phyloP scores from a whole-genome alignment of 2,113 vertebrate species.

The Eleginops maclovinus region DNA sequence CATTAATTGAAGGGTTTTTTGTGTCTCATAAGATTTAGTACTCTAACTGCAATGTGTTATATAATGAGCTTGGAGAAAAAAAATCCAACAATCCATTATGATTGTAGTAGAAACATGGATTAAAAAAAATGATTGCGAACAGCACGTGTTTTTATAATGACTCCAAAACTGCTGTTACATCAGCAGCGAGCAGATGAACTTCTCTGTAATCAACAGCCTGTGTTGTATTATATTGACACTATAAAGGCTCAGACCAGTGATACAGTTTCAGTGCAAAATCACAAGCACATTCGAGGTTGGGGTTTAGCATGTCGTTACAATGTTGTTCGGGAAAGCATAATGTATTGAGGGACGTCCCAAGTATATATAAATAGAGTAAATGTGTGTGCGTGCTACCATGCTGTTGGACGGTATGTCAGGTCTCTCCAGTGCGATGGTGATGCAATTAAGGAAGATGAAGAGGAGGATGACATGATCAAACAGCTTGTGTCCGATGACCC shows the following conservation, averaged over 20 bases:
- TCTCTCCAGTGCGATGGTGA: constrained; percentile 96
- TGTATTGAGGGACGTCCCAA: constrained; percentile 3
- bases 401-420: constrained; percentile 94
- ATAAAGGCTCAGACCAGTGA: not conserved
- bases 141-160: constrained; percentile 19
- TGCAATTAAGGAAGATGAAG: constrained; percentile 98
- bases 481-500: constrained; percentile 94
- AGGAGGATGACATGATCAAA: constrained; percentile 95
- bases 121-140: constrained; percentile 39
- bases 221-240: not conserved
- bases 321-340: not conserved
- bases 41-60: constrained; percentile 25
- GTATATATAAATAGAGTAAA: not conserved
- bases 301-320: not conserved
- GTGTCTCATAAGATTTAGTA: constrained; percentile 19
- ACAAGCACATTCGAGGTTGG: not conserved
- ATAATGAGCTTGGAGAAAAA: constrained; percentile 41
- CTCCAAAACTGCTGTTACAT: constrained; percentile 39
- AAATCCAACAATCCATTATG: constrained; percentile 15
- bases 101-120: constrained; percentile 30
- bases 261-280: not conserved
- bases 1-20: constrained; percentile 35
- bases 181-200: constrained; percentile 27
- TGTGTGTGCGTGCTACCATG: constrained; percentile 79
- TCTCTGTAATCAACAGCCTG: constrained; percentile 3